A percentile compares a stretch with the other conserved stretches of the same genome.
Conservation (phyloP, 2,113 vertebrate species). For the Stigmatopora nigra region DNA sequence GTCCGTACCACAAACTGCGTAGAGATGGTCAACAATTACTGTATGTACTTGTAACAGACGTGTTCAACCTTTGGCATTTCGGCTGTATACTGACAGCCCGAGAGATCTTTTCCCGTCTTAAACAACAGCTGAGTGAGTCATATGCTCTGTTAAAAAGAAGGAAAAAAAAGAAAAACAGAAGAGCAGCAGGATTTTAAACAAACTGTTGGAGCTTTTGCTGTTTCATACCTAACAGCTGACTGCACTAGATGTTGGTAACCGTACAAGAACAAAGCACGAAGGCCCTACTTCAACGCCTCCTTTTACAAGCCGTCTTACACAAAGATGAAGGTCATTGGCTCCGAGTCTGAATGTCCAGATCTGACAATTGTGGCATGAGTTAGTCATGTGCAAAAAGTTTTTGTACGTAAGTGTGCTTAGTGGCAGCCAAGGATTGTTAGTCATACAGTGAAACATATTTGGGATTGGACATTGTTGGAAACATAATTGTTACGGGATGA, state of each 20-base stretch:
- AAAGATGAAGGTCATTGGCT: constrained; percentile 17
- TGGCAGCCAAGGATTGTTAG: background rate
- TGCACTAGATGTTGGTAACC: constrained; percentile 33
- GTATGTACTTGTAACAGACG: background rate
- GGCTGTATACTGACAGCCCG: background rate
- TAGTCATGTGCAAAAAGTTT: background rate
- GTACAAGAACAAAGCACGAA: constrained; percentile 36
- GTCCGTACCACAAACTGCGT: background rate
- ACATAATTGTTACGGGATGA: background rate
- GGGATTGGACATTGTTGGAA: background rate
- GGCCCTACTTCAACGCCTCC: constrained; percentile 3
- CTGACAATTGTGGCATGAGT: background rate
- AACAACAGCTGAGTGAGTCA: constrained; percentile 17
- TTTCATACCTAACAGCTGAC: constrained; percentile 47
- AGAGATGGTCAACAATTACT: background rate
- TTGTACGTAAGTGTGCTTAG: constrained; percentile 3
- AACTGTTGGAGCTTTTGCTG: background rate
- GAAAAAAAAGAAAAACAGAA: background rate
- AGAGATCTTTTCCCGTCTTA: constrained; percentile 2
- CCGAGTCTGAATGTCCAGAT: background rate
- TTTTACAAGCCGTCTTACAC: constrained; percentile 8
- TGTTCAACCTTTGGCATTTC: background rate
- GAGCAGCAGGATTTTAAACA: constrained; percentile 19
- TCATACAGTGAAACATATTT: background rate
- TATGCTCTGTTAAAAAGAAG: constrained; percentile 7